Evolutionary conservation across 2,113 vertebrate genomes (phyloP).

Genomic region (Martes martes): DNA sequence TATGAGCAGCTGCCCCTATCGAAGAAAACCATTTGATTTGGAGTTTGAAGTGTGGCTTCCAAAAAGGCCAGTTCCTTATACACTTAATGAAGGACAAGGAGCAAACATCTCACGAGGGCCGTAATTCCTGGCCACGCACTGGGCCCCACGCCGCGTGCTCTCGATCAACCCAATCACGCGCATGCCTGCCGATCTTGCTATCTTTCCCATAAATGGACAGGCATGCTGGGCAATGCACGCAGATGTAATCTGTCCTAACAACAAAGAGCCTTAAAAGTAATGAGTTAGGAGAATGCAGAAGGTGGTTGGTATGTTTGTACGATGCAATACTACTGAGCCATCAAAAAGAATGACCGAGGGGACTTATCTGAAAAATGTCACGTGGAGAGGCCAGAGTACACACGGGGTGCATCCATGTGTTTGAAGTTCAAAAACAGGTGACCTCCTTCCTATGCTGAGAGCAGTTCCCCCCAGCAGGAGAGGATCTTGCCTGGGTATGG

Average conservation of each 20-base stretch:
- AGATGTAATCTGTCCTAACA: background rate
- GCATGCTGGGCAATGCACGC: background rate
- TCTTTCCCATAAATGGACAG: background rate
- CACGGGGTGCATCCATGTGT: fast-evolving
- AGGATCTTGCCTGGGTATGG: background rate
- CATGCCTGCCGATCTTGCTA: fast-evolving
- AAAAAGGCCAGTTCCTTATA: background rate
- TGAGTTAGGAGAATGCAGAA: fast-evolving
- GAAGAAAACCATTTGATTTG: background rate
- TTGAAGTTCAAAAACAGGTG: background rate
- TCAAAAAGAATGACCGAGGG: fast-evolving
- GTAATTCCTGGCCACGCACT: fast-evolving
- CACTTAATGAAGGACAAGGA: background rate
- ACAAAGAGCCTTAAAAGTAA: background rate
- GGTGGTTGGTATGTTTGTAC: fast-evolving
- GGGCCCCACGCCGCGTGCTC: background rate
- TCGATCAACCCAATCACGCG: fast-evolving
- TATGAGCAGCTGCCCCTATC: background rate
- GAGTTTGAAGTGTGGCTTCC: background rate
- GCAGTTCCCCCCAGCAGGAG: fast-evolving
- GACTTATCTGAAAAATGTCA: fast-evolving
- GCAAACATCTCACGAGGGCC: fast-evolving
- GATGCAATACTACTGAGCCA: fast-evolving
- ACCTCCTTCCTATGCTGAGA: background rate
- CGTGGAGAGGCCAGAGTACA: fast-evolving